Evolutionary conservation across 2,888 invertebrate genomes (phyloP).

Genomic region (Acanthopleura granulata): DNA sequence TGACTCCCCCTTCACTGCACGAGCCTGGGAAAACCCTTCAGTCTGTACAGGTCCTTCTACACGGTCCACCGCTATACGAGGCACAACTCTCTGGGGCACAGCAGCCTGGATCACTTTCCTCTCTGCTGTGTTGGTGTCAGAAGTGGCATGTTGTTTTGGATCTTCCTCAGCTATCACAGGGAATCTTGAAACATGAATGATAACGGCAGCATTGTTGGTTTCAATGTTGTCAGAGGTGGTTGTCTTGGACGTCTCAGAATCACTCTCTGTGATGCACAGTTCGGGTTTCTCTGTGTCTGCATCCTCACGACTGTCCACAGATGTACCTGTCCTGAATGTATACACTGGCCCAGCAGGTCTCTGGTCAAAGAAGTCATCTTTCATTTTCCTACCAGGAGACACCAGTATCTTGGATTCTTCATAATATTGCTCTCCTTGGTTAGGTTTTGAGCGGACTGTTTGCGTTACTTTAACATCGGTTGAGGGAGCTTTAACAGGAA

Average conservation of each 20-base stretch:
- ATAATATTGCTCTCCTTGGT: neutral
- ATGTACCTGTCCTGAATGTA: constrained; percentile 5
- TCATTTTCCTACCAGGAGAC: neutral
- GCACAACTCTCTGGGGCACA: neutral
- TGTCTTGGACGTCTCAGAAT: neutral
- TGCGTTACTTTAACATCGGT: constrained; percentile 9
- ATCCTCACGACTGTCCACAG: constrained; percentile 21
- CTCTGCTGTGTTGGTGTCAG: neutral
- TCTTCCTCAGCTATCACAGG: neutral
- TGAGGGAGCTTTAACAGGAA: neutral
- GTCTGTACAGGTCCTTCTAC: neutral
- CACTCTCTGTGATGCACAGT: constrained; percentile 1
- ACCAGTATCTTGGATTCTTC: neutral
- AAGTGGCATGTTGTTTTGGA: neutral
- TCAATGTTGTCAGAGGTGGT: neutral
- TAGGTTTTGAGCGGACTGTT: neutral
- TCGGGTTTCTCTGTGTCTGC: constrained; percentile 24
- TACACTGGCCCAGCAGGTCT: constrained; percentile 20
- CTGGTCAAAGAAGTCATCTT: constrained; percentile 21
- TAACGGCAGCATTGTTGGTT: neutral
- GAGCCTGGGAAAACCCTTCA: too few species aligned
- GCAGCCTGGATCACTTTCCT: neutral
- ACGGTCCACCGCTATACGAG: neutral
- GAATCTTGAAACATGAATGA: neutral
- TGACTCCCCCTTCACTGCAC: too few species aligned